These are phyloP conservation scores for Corticium candelabrum DNA, from an alignment of 37 sponge, comb jelly and placozoan species.

Conservation along the genomic window DNA sequence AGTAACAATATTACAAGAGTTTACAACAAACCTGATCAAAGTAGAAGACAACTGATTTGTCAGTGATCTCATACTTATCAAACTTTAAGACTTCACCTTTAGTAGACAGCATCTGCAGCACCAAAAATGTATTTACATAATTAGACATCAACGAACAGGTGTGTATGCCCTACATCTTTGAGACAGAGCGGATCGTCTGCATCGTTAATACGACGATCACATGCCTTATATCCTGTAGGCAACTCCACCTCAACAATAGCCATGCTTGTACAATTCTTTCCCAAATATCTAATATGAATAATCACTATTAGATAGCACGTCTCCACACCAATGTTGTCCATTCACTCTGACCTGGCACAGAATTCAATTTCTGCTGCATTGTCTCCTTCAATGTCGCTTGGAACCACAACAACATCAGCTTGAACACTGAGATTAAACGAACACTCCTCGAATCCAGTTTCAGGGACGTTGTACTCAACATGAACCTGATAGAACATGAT, in stretches of 20 bases:
- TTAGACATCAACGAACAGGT: too few species aligned
- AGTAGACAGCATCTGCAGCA: too few species aligned
- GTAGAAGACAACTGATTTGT: neutral
- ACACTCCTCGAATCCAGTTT: neutral
- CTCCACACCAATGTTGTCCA: too few species aligned
- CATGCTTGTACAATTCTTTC: neutral
- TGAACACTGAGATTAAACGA: neutral
- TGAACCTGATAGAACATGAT: neutral
- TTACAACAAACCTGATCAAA: conserved; percentile 2
- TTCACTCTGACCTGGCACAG: too few species aligned
- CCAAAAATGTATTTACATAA: too few species aligned
- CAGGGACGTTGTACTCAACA: neutral
- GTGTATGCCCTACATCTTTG: neutral
- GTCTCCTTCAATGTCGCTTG: too few species aligned
- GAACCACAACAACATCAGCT: too few species aligned
- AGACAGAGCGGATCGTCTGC: neutral
- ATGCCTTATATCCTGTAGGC: neutral
- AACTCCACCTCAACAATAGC: neutral
- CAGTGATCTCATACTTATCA: neutral
- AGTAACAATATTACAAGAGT: too few species aligned
- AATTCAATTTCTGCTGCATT: too few species aligned
- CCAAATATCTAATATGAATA: neutral
- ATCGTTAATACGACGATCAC: too few species aligned
- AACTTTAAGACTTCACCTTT: too few species aligned
- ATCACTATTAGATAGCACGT: too few species aligned